Percentiles rank a stretch among this genome's conserved stretches.
Conservation (phyloP, 2,888 invertebrate species). For the Arrhopalites spinosus region DNA sequence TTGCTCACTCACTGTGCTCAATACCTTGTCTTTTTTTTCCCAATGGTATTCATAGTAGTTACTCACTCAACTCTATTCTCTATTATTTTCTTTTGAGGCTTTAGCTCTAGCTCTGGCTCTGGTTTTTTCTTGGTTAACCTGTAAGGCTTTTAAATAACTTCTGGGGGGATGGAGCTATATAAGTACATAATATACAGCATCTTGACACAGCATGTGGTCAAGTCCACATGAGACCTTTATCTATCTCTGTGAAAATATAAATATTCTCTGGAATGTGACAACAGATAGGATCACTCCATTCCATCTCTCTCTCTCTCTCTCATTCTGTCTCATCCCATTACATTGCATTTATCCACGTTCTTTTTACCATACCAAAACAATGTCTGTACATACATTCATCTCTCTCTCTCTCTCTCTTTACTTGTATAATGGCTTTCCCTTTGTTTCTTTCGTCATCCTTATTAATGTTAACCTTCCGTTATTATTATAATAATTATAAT, state of each 20-base stretch:
- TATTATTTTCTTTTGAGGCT: background rate
- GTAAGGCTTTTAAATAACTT: background rate
- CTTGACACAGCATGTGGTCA: background rate
- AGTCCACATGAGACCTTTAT: conserved; percentile 14
- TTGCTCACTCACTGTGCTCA: background rate
- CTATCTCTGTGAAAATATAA: conserved; percentile 33
- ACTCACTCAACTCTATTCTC: background rate
- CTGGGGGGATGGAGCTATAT: background rate
- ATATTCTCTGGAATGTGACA: conserved; percentile 44
- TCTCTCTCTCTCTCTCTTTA: background rate
- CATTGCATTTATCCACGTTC: too few species aligned
- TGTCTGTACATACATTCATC: too few species aligned
- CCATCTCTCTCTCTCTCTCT: conserved; percentile 1
- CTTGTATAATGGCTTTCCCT: background rate
- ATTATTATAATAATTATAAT: conserved; percentile 10
- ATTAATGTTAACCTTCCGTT: background rate
- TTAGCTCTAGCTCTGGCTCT: background rate
- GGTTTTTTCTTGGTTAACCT: too few species aligned
- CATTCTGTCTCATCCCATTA: conserved; percentile 3
- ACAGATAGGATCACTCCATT: conserved; percentile 39
- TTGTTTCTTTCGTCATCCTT: background rate
- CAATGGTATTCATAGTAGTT: background rate
- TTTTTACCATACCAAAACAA: too few species aligned
- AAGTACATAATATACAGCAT: background rate
- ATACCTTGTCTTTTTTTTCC: background rate